Conservation (phyloP, 2,888 invertebrate genomes). For the Catocala nupta region DNA sequence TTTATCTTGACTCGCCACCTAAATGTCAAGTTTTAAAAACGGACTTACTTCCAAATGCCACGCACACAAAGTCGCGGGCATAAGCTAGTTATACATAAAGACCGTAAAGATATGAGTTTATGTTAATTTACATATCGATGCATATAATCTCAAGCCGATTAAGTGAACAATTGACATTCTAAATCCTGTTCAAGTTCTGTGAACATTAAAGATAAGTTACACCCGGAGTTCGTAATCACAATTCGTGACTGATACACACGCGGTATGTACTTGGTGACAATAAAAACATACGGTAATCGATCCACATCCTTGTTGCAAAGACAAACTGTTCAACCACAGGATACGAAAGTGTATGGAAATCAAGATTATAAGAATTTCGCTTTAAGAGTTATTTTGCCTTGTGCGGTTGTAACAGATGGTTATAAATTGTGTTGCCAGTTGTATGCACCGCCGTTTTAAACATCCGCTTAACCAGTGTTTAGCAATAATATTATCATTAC, state of each 20-base stretch:
- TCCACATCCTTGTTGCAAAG: constrained; percentile 69
- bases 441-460: constrained; percentile 40
- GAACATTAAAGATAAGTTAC: constrained; percentile 30
- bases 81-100: no score
- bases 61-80: no score
- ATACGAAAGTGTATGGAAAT: constrained; percentile 30
- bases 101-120: no score
- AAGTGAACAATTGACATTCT: not conserved
- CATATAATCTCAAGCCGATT: not conserved
- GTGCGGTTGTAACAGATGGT: constrained; percentile 21
- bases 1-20: no score
- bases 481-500: constrained; percentile 48
- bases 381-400: constrained; percentile 37
- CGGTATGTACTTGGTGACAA: constrained; percentile 59
- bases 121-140: no score
- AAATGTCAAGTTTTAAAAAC: no score
- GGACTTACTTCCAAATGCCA: no score
- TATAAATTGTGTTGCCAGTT: constrained; percentile 28
- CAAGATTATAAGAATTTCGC: constrained; percentile 15
- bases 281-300: constrained; percentile 58
- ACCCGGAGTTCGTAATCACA: constrained; percentile 31
- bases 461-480: constrained; percentile 56
- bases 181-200: constrained; percentile 42
- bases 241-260: constrained; percentile 71
- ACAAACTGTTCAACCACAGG: constrained; percentile 33